These are phyloP conservation scores for Dysdera silvatica DNA, from an alignment of 1,140 invertebrate species.

Conservation along the genomic window DNA sequence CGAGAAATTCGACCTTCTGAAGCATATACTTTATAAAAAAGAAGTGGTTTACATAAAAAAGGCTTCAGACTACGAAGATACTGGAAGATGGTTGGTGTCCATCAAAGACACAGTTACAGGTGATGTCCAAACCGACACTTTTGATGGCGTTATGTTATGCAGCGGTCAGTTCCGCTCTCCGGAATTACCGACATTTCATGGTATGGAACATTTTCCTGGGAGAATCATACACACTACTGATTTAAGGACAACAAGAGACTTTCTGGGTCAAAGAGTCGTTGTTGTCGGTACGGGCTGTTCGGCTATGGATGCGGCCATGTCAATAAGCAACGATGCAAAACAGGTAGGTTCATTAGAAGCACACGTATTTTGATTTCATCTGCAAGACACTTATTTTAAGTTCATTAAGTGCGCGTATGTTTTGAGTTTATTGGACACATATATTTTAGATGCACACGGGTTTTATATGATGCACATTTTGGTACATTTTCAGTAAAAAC, in stretches of 20 bases:
- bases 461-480: too few species aligned
- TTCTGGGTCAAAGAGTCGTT: conserved; percentile 34
- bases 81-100: conserved; percentile 42
- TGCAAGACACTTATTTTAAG: too few species aligned
- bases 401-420: too few species aligned
- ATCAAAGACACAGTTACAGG: conserved; percentile 17
- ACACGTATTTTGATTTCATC: too few species aligned
- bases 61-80: conserved; percentile 37
- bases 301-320: conserved; percentile 42
- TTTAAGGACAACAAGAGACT: conserved; percentile 16
- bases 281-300: conserved; percentile 43
- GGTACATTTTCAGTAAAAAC: too few species aligned
- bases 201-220: conserved; percentile 36
- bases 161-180: conserved; percentile 39
- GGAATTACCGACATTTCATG: conserved; percentile 34
- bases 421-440: too few species aligned
- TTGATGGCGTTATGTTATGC: conserved; percentile 26
- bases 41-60: conserved; percentile 28
- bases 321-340: conserved; percentile 37
- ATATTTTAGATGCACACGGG: too few species aligned
- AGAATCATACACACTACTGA: conserved; percentile 30
- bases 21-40: conserved; percentile 37
- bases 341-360: conserved; percentile 36
- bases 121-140: conserved; percentile 27
- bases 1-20: conserved; percentile 40